phyloP scores from a whole-genome alignment of 2,797 vertebrate genomes.

The Rhynchonycteris naso region DNA sequence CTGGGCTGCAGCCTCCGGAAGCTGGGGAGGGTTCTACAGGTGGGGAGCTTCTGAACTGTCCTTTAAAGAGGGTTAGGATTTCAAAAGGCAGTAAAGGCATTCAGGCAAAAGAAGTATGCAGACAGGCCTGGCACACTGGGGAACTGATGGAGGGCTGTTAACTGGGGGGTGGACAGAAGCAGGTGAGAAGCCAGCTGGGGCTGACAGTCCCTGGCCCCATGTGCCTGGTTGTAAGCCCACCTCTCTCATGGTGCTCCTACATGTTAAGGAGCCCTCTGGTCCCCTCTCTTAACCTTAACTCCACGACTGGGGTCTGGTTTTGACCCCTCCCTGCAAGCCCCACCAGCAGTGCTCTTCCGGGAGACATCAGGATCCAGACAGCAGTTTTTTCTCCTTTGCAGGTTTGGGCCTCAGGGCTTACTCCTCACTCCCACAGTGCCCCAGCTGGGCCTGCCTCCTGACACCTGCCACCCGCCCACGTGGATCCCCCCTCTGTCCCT shows the following conservation, averaged over 20 bases:
- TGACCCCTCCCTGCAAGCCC: background rate
- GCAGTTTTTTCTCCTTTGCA: background rate
- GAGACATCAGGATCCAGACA: background rate
- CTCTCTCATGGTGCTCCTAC: background rate
- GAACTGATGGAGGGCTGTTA: background rate
- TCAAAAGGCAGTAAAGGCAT: background rate
- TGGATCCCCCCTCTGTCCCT: slow-evolving; percentile 69
- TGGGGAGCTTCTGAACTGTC: background rate
- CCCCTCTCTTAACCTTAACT: background rate
- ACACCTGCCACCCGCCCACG: slow-evolving; percentile 76
- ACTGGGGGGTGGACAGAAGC: too few species aligned
- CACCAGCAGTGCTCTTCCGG: background rate
- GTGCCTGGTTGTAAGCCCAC: background rate
- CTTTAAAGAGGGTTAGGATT: background rate
- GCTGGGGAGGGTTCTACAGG: background rate
- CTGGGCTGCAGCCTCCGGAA: background rate
- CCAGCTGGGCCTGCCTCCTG: slow-evolving; percentile 77
- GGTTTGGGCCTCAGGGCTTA: slow-evolving; percentile 42
- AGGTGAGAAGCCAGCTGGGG: background rate
- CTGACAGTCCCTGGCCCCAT: background rate
- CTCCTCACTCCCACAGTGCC: slow-evolving; percentile 27
- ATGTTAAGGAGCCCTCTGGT: background rate
- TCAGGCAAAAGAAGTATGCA: background rate
- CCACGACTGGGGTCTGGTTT: fast-evolving
- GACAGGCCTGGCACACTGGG: background rate